Evolutionary conservation across 2,113 vertebrate species (phyloP), one percentile per base, ranked within the genome.

Genomic region (Hippolais icterina): DNA sequence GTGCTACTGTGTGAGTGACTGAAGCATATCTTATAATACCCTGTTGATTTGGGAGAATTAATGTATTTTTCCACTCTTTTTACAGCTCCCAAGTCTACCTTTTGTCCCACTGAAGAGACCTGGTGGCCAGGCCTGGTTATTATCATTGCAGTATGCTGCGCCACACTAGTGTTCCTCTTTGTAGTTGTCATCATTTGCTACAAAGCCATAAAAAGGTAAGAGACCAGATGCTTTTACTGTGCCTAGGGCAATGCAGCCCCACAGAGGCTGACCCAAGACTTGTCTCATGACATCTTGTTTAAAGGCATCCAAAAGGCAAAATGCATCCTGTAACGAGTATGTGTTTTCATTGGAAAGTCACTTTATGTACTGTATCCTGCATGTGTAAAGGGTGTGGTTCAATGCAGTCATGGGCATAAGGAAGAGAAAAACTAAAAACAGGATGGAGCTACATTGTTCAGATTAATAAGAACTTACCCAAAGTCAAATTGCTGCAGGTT

Each of bases 201-300:
- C 98, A 99, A 99, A 98, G 99, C 99, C 98, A 99, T 99, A 97
- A 99, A 99, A 97, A 99, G 99, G 99, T 99, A 97, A 97, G 98
- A 97, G 98, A 68, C 22, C 31, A 63, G 37, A 54, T 90, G n/a
- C 39, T 83, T 77, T 60, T 57, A 33, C 15, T 83, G 42, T 75
- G 23, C 16, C 68, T 64, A 76, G 53, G 13, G 9, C 37, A 75
- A 5, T 33, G 31, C 37, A 91, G 17, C 6, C 68, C 41, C 68
- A 53, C 50, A 94, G 53, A 90, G n/a, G 25, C 28, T 83, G 56
- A 69, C 17, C 21, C 54, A 39, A 81, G 68, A 13, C 37, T 46
- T 69, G 13, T 14, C 25, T 95, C 18, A 19, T 15, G 56, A 16
- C 8, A 33, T 25, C 12, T 46, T 74, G 24, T 74, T 78, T 72